A percentile compares a stretch with the other conserved stretches of the same genome.
phyloP scores from a whole-genome alignment of 2,797 vertebrate species.

The Garrulus glandarius region DNA sequence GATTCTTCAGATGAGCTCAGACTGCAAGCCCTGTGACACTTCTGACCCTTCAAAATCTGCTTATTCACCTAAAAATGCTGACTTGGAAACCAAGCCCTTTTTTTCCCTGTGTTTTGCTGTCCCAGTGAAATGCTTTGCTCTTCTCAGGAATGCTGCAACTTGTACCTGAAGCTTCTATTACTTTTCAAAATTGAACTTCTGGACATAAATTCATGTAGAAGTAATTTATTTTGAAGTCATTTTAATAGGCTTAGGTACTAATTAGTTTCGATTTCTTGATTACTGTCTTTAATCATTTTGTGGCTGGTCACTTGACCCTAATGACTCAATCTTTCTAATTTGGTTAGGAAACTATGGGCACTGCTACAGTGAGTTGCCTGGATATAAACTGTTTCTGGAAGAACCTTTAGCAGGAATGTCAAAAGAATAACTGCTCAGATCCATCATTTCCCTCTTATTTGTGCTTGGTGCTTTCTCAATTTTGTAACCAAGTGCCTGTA shows the following conservation, averaged over 20 bases:
- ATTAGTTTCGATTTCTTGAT: conserved; percentile 62
- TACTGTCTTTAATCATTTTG: conserved; percentile 57
- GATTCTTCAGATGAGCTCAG: not conserved
- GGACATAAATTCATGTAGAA: not conserved
- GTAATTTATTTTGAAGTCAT: conserved; percentile 43
- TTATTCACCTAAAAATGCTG: not conserved
- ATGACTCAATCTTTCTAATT: conserved; percentile 62
- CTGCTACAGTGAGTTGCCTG: not conserved
- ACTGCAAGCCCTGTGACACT: not conserved
- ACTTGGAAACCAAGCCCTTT: not conserved
- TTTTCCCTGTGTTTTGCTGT: not conserved
- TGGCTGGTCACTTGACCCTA: conserved; percentile 46
- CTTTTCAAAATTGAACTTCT: not conserved
- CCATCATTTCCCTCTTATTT: not conserved
- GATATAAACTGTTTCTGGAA: conserved; percentile 21
- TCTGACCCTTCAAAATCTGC: not conserved
- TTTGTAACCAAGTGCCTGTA: not conserved
- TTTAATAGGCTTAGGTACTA: conserved; percentile 53
- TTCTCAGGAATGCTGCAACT: not conserved
- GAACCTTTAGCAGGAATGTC: conserved; percentile 16
- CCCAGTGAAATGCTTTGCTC: not conserved
- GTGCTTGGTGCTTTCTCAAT: not conserved
- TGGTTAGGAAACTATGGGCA: conserved; percentile 27
- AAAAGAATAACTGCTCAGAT: conserved; percentile 32
- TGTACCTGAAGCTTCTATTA: not conserved